phyloP scores from a whole-genome alignment of 2,888 invertebrate genomes.

The Trachelus troglodyta region DNA sequence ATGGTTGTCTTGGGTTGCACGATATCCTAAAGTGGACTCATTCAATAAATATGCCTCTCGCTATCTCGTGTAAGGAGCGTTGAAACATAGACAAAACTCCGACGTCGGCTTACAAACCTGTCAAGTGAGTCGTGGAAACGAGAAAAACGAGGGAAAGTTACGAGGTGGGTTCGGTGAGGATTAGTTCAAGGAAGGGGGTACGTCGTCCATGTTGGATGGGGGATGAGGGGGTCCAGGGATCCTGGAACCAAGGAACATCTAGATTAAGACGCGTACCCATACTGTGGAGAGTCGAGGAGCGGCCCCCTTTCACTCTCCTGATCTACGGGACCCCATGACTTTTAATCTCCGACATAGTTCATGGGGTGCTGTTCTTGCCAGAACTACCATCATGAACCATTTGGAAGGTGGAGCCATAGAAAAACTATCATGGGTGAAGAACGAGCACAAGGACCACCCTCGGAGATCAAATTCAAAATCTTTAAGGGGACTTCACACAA shows the following conservation, averaged over 20 bases:
- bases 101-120: constrained; percentile 34
- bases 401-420: constrained; percentile 43
- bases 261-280: constrained; percentile 53
- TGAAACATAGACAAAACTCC: not conserved
- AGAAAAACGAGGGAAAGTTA: constrained; percentile 17
- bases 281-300: constrained; percentile 24
- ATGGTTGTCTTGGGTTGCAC: constrained; percentile 44
- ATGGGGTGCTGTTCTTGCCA: not conserved
- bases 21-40: not conserved
- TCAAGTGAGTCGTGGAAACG: constrained; percentile 19
- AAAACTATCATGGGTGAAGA: constrained; percentile 17
- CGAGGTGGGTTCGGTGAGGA: constrained; percentile 19
- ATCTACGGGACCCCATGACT: constrained; percentile 4
- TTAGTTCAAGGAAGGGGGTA: not conserved
- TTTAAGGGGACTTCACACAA: constrained; percentile 60
- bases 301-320: constrained; percentile 30
- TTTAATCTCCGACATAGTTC: constrained; percentile 4
- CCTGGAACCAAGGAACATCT: constrained; percentile 45
- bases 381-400: not conserved
- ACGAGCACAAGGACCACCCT: constrained; percentile 58
- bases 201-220: constrained; percentile 1
- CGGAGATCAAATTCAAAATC: constrained; percentile 52
- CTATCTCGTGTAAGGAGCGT: not conserved
- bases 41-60: not conserved
- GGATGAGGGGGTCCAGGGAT: constrained; percentile 28